A percentile compares a stretch with the other conserved stretches of the same genome.
These are phyloP conservation scores for Callosobruchus maculatus DNA, from an alignment of 2,888 invertebrate genomes.

Conservation along the genomic window DNA sequence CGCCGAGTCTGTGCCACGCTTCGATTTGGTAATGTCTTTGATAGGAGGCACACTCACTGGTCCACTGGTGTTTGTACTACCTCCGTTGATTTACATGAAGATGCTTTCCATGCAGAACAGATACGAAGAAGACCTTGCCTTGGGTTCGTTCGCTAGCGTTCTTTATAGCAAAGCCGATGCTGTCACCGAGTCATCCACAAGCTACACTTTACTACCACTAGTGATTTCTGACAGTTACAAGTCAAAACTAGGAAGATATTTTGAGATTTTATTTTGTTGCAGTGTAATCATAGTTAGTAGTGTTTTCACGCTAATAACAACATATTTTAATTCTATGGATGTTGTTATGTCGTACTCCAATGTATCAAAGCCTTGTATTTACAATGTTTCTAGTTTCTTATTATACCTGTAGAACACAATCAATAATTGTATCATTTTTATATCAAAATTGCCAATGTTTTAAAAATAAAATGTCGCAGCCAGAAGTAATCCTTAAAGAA, in stretches of 20 bases:
- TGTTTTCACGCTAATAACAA: slow-evolving; percentile 62
- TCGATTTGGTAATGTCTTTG: slow-evolving; percentile 81
- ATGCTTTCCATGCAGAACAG: slow-evolving; percentile 55
- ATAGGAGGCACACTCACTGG: slow-evolving; percentile 83
- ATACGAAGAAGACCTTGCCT: slow-evolving; percentile 30
- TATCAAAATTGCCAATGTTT: too few relatives aligned
- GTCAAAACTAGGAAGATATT: slow-evolving; percentile 9
- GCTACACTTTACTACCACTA: not conserved
- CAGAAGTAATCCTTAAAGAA: too few relatives aligned
- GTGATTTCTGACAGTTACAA: not conserved
- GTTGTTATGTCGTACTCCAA: slow-evolving; percentile 58
- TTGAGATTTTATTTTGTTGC: slow-evolving; percentile 44
- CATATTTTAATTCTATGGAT: slow-evolving; percentile 67
- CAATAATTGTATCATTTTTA: too few relatives aligned
- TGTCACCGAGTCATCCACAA: slow-evolving; percentile 5
- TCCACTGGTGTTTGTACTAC: slow-evolving; percentile 79
- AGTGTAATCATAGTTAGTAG: slow-evolving; percentile 62
- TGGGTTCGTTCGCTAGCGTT: slow-evolving; percentile 28
- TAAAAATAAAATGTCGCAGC: too few relatives aligned
- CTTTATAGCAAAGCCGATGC: slow-evolving; percentile 13
- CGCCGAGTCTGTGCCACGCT: slow-evolving; percentile 79
- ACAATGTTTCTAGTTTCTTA: slow-evolving; percentile 51
- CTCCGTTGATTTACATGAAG: slow-evolving; percentile 75
- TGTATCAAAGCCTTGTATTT: slow-evolving; percentile 70
- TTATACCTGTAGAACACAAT: not conserved